A percentile compares a stretch with the other conserved stretches of the same genome.
Conservation (phyloP, 2,113 vertebrate genomes). For the Macaca nemestrina region DNA sequence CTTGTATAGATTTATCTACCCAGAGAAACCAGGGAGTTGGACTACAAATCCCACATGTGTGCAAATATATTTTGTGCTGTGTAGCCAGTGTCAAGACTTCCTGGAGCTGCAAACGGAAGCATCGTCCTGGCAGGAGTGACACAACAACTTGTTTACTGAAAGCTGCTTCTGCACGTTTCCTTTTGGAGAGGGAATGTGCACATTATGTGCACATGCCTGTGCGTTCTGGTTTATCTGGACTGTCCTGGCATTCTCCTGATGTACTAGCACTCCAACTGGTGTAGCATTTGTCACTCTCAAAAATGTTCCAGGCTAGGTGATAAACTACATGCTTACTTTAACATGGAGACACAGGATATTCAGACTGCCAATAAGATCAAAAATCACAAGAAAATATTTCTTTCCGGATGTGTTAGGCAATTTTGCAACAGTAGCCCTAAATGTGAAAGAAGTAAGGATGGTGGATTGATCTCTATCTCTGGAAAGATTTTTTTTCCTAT, state of each 20-base stretch:
- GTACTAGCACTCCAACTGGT: neutral
- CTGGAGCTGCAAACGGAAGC: neutral
- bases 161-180: neutral
- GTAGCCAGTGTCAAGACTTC: conserved; percentile 3
- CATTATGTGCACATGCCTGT: neutral
- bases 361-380: neutral
- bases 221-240: neutral
- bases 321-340: conserved; percentile 13
- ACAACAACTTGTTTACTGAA: neutral
- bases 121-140: neutral
- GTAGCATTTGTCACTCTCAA: neutral
- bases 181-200: neutral
- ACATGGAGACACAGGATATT: neutral
- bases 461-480: neutral
- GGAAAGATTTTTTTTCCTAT: neutral
- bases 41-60: conserved; percentile 13
- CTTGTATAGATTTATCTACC: neutral
- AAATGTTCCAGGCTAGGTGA: conserved; percentile 14
- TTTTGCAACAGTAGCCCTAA: neutral
- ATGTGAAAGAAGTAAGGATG: neutral
- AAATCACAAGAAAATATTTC: neutral
- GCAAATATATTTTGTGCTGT: conserved; percentile 36
- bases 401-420: neutral
- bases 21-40: conserved; percentile 22
- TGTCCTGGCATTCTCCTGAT: neutral